A percentile compares a stretch with the other conserved stretches of the same genome.
Evolutionary conservation across 2,797 vertebrate genomes (phyloP).

Genomic region (Sebastes steindachneri): DNA sequence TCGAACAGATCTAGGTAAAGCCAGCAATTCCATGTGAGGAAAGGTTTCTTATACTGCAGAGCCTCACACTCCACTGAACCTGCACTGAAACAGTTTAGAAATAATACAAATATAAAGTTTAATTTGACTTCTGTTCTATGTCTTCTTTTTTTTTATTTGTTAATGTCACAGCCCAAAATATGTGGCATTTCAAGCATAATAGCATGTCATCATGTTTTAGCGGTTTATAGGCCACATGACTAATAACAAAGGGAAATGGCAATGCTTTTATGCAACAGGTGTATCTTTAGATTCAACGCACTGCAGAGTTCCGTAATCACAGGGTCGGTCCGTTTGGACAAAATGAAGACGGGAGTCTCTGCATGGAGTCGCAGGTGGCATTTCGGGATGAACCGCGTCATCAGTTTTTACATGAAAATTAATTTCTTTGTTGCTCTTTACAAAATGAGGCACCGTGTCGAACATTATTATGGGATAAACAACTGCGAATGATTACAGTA

Average conservation of each 20-base stretch:
- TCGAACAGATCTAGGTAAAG: neutral
- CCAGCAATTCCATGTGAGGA: neutral
- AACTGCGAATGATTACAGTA: neutral
- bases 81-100: neutral
- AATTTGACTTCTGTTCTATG: neutral
- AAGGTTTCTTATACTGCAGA: neutral
- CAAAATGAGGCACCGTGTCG: neutral
- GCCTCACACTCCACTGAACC: neutral
- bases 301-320: slow-evolving; percentile 23
- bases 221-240: slow-evolving; percentile 28
- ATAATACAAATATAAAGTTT: neutral
- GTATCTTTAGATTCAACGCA: slow-evolving; percentile 37
- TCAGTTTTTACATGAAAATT: neutral
- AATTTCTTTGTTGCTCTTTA: neutral
- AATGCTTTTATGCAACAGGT: slow-evolving; percentile 50
- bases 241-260: slow-evolving; percentile 51
- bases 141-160: slow-evolving; percentile 4
- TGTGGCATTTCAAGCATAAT: slow-evolving; percentile 56
- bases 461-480: neutral
- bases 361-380: neutral
- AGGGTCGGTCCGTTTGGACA: slow-evolving; percentile 1
- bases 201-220: slow-evolving; percentile 40
- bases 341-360: neutral
- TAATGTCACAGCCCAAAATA: slow-evolving; percentile 57
- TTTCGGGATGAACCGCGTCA: neutral